Base-by-base conservation (phyloP, 2,888 invertebrate genomes). In the Cephonodes hylas region DNA sequence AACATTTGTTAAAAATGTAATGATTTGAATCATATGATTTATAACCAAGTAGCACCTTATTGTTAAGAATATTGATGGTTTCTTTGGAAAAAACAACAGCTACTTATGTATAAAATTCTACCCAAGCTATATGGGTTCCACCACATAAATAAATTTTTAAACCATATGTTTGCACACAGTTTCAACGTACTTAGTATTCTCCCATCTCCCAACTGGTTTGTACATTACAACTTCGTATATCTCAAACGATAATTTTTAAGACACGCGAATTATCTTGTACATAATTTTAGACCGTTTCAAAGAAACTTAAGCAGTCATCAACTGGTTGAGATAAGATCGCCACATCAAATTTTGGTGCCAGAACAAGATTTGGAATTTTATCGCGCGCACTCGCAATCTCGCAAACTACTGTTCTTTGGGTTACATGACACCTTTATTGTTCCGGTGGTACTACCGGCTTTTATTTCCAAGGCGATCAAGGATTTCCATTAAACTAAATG, bases 351-450 rank as follows among this genome's bases (percentile, higher is more conserved):
- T 53, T 27, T 53, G 31, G 53, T 53, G 31, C 31, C 18, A 31
- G 27, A 53, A 53, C 53, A 31, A 53, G 53, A 53, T 53, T 53
- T 27, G 53, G 53, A 31, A 53, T 53, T 53, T 53, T 53, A 53
- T 53, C 53, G 15, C 18, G 31, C 18, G 53, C 27, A 10, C 27
- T 10, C 18, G 31, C 18, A 31, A 53, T 53, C 27, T 53, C 13
- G 53, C 31, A 18, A 31, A 53, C 13, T 45, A 45, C 48, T 8
- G n/a, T 18, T 18, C n/a, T 31, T 18, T 31, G 27, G 53, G 53
- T 53, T 53, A 31, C 53, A 53, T 53, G 53, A 53, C 53, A 53
- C 31, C 53, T 53, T 53, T 53, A 53, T 53, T 31, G 27, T 53
- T 53, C 53, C 31, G 53, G 53, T 53, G 18, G 27, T 53, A 53